These are phyloP conservation scores for Spodoptera frugiperda DNA, from an alignment of 1,140 invertebrate genomes.

Conservation along the genomic window DNA sequence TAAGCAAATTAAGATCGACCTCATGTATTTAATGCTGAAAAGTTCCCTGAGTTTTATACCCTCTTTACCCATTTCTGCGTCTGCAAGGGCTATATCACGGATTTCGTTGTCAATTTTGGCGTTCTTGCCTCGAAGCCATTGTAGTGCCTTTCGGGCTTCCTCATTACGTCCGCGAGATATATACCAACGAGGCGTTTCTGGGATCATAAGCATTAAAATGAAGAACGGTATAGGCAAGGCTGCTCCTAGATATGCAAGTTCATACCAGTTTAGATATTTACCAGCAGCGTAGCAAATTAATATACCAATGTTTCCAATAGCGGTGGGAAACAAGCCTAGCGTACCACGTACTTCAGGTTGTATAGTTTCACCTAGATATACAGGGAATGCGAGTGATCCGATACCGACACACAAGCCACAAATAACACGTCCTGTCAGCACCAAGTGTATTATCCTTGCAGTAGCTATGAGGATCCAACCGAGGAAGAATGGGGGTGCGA, in stretches of 20 bases:
- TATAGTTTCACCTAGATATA: constrained; percentile 96
- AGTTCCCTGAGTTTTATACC: constrained; percentile 87
- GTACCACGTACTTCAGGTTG: constrained; percentile 96
- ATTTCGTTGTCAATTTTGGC: constrained; percentile 94
- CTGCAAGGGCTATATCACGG: constrained; percentile 91
- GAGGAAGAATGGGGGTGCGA: constrained; percentile 93
- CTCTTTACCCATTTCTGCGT: constrained; percentile 88
- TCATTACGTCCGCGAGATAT: constrained; percentile 91
- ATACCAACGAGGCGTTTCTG: constrained; percentile 96
- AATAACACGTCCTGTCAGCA: constrained; percentile 91
- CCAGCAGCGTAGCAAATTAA: constrained; percentile 92
- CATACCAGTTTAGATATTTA: constrained; percentile 92
- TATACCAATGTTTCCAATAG: constrained; percentile 96
- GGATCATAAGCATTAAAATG: constrained; percentile 92
- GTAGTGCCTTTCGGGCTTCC: constrained; percentile 91
- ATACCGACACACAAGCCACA: constrained; percentile 95
- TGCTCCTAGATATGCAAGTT: constrained; percentile 92
- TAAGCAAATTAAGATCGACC: constrained; percentile 92
- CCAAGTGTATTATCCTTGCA: constrained; percentile 89
- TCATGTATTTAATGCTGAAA: constrained; percentile 89
- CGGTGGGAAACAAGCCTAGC: constrained; percentile 94
- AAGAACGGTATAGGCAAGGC: constrained; percentile 92
- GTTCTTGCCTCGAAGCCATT: constrained; percentile 92
- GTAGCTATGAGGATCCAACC: constrained; percentile 94
- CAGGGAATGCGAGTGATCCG: constrained; percentile 93